phyloP scores from a whole-genome alignment of 2,797 vertebrate species.

The Scolopax rusticola region DNA sequence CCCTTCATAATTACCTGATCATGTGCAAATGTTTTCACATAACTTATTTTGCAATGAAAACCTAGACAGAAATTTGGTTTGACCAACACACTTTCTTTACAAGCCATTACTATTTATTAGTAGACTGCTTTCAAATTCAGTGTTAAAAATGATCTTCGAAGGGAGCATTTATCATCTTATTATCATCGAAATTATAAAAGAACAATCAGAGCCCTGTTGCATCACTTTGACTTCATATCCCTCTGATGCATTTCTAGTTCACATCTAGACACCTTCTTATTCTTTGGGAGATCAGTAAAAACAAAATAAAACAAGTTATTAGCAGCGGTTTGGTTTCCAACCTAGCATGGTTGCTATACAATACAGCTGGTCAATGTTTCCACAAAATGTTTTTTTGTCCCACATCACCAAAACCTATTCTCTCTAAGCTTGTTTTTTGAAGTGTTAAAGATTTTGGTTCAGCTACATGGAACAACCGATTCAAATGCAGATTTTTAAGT shows the following conservation, averaged over 20 bases:
- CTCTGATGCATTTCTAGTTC: background rate
- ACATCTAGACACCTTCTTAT: background rate
- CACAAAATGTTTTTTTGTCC: background rate
- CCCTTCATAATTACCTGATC: background rate
- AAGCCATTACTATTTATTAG: background rate
- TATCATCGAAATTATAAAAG: background rate
- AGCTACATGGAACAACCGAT: background rate
- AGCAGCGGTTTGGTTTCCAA: background rate
- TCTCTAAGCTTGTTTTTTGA: background rate
- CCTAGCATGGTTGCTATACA: background rate
- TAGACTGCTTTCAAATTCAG: background rate
- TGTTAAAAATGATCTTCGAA: background rate
- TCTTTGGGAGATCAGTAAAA: background rate
- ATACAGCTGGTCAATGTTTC: background rate
- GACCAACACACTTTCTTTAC: background rate
- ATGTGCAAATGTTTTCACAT: background rate
- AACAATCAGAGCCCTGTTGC: background rate
- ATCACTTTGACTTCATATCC: background rate
- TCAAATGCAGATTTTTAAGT: background rate
- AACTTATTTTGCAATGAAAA: slow-evolving; percentile 5
- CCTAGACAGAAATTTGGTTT: background rate
- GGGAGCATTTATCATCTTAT: background rate
- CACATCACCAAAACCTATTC: background rate
- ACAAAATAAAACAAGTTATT: background rate
- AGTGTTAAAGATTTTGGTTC: background rate